Percentiles rank a stretch among this genome's conserved stretches.
These are phyloP conservation scores for Vespertilio murinus DNA, from an alignment of 2,797 vertebrate genomes.

Conservation along the genomic window DNA sequence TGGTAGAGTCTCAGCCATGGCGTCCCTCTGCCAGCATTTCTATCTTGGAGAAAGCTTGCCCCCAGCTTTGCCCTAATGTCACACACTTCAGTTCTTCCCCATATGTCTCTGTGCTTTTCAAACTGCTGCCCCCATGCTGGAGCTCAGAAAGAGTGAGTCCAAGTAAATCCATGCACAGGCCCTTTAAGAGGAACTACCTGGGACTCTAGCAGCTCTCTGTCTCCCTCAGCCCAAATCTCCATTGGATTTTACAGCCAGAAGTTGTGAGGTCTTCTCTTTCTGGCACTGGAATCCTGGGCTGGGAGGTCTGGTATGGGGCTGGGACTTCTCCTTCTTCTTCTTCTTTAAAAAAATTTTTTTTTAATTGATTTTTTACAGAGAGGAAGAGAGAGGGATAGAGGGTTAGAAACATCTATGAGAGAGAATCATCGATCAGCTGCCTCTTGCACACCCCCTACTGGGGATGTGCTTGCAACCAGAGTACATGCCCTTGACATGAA, in stretches of 20 bases:
- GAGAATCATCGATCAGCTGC: no score
- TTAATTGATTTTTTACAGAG: no score
- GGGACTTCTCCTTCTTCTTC: not conserved
- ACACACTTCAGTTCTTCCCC: not conserved
- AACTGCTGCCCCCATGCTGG: not conserved
- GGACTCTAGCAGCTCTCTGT: not conserved
- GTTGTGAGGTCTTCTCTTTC: not conserved
- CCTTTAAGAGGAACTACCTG: not conserved
- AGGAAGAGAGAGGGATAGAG: no score
- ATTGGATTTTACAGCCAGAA: not conserved
- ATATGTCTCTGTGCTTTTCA: not conserved
- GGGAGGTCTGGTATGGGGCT: not conserved
- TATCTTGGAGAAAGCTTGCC: not conserved
- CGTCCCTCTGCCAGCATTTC: not conserved
- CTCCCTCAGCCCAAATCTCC: not conserved
- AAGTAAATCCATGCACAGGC: not conserved
- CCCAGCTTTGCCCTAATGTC: not conserved
- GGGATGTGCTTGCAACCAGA: no score
- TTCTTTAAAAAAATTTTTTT: no score
- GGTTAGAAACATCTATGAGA: no score
- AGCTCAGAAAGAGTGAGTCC: not conserved
- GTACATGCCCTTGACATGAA: no score
- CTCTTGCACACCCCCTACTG: no score
- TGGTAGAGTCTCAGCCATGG: not conserved
- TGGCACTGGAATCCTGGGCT: not conserved